A percentile compares a stretch with the other conserved stretches of the same genome.
Conservation (phyloP, 2,888 invertebrate genomes). For the Lasioglossum zephyrum region DNA sequence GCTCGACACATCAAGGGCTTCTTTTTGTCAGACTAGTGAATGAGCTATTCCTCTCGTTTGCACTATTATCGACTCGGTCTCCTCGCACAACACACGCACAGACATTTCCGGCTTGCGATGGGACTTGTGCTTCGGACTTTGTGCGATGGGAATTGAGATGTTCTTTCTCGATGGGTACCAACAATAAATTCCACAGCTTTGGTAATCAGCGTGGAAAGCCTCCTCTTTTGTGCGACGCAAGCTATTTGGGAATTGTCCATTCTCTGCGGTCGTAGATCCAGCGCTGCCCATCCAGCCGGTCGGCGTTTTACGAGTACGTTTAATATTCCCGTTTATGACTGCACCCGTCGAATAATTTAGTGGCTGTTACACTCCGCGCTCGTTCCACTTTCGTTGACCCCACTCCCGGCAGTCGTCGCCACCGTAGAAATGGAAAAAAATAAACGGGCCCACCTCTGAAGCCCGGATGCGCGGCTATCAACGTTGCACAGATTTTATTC, state of each 20-base stretch:
- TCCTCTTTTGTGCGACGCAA: not conserved
- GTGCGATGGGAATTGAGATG: not conserved
- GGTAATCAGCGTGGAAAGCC: not conserved
- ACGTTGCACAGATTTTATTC: not conserved
- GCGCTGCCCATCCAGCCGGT: not conserved
- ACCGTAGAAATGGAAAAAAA: not conserved
- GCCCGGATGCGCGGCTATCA: not conserved
- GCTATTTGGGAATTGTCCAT: constrained; percentile 5
- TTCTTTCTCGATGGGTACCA: not conserved
- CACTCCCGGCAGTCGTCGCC: not conserved
- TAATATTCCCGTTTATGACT: constrained; percentile 23
- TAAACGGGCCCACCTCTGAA: not conserved
- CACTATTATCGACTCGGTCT: not conserved
- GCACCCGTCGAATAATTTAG: constrained; percentile 11
- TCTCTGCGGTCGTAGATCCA: not conserved
- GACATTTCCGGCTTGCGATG: not conserved
- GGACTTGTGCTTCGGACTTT: too few relatives aligned
- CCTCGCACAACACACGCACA: not conserved
- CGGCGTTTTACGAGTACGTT: constrained; percentile 13
- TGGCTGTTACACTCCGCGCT: not conserved
- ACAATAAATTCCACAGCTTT: not conserved
- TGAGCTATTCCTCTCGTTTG: not conserved
- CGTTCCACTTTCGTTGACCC: not conserved
- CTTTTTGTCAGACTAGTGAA: not conserved
- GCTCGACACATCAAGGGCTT: not conserved